Evolutionary conservation across 2,797 vertebrate genomes (phyloP), one percentile per base, ranked within the genome.

Genomic region (Acipenser transmontanus): DNA sequence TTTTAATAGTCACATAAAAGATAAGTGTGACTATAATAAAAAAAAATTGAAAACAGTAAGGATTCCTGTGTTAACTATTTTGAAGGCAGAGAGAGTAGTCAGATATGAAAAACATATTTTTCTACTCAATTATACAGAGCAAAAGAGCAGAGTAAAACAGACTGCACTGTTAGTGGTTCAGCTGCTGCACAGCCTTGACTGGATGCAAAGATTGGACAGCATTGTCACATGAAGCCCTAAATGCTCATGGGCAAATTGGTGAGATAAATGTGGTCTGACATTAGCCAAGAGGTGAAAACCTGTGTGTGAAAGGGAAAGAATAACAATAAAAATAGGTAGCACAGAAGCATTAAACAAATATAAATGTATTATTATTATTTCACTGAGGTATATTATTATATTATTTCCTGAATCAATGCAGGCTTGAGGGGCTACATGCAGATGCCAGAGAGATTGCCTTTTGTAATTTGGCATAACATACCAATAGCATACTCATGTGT

Each of bases 231-330:
- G 69, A 61, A 73, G 68, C 67, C 62, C 71, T 75, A 71, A 48
- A 59, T 74, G 68, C 63, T 74, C 72, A 51, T 72, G 75, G 62
- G 66, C 65, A 76, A 68, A 70, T 75, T 70, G 70, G 68, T 78
- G 78, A 83, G 70, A 65, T 10, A 83, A 68, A 87, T 86, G 66
- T 71, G 63, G 72, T 79, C 62, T 87, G 87, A 83, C 81, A 82
- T 73, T 84, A 77, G 75, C 83, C 76, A 0, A 75, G 76, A 81
- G 80, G 7, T 59, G 13, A 59, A 64, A 64, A 68, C 67, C 13
- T 64, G 52, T 14, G 48, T 64, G 51, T 14, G 47, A 50, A 59
- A 20, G 49, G 48, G 47, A 49, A 62, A 68, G 17, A 68, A 59
- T 47, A 63, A 64, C 14, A 10, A 34, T 10, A 52, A 34, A 64